These are phyloP conservation scores for Promerops cafer DNA, from an alignment of 2,113 vertebrate genomes.

Conservation along the genomic window DNA sequence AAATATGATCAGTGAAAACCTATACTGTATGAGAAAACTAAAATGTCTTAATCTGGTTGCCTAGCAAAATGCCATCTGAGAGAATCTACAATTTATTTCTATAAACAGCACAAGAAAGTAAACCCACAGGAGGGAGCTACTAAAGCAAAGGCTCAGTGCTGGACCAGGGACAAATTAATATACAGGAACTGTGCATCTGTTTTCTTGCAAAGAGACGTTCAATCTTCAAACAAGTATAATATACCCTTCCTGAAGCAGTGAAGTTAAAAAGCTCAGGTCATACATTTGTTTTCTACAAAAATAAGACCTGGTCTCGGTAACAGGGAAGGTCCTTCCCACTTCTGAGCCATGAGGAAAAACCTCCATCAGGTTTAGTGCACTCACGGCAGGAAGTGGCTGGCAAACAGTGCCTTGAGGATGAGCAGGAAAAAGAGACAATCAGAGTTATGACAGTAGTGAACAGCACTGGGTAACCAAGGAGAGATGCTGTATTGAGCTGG, in stretches of 20 bases:
- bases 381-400: neutral
- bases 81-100: neutral
- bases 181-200: neutral
- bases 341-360: neutral
- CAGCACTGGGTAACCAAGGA: neutral
- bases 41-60: neutral
- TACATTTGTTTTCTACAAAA: neutral
- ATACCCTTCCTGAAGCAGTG: neutral
- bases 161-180: neutral
- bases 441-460: neutral
- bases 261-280: neutral
- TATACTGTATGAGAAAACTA: neutral
- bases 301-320: neutral
- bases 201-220: neutral
- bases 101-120: neutral
- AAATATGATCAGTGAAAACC: neutral
- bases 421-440: neutral
- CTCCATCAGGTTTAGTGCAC: neutral
- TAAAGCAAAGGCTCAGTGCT: neutral
- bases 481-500: neutral
- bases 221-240: neutral
- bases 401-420: neutral
- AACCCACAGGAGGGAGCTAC: neutral
- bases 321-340: neutral
- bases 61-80: neutral